Conservation (phyloP, 64 coral and sea anemone species). For the Montipora efflorescens region DNA sequence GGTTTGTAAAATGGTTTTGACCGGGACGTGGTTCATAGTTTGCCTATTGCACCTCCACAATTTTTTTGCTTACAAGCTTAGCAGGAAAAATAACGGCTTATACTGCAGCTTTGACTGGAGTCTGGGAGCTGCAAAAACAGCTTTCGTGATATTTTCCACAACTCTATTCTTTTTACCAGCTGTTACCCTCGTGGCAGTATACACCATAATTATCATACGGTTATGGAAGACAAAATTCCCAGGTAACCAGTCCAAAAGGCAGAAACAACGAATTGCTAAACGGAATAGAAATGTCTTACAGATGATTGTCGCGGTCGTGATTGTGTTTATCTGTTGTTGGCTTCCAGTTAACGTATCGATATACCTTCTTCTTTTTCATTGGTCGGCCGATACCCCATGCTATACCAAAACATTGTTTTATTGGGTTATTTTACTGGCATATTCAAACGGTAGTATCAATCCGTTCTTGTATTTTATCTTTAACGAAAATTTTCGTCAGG, state of each 20-base stretch:
- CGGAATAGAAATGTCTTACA: too few relatives aligned
- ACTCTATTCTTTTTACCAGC: conserved; percentile 50
- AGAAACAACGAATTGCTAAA: too few relatives aligned
- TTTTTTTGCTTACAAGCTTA: conserved; percentile 41
- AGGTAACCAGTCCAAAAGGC: too few relatives aligned
- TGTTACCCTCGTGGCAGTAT: conserved; percentile 18
- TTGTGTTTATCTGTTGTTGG: conserved; percentile 61
- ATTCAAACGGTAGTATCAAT: conserved; percentile 20
- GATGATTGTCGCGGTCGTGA: conserved; percentile 1
- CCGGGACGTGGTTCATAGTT: conserved; percentile 22
- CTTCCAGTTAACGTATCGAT: conserved; percentile 33
- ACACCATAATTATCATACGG: conserved; percentile 20
- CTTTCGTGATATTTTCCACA: conserved; percentile 16
- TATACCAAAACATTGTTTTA: neutral
- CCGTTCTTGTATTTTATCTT: conserved; percentile 34
- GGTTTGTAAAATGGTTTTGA: neutral
- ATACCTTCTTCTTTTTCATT: too few relatives aligned
- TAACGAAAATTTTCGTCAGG: conserved; percentile 36
- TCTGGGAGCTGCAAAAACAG: neutral
- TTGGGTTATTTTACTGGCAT: conserved; percentile 16
- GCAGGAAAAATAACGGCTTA: neutral
- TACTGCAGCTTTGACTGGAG: conserved; percentile 31
- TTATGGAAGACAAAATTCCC: too few relatives aligned
- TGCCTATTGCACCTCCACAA: neutral
- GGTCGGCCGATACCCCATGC: too few relatives aligned